Conservation (phyloP, 2,797 vertebrate species). For the Allobates femoralis region DNA sequence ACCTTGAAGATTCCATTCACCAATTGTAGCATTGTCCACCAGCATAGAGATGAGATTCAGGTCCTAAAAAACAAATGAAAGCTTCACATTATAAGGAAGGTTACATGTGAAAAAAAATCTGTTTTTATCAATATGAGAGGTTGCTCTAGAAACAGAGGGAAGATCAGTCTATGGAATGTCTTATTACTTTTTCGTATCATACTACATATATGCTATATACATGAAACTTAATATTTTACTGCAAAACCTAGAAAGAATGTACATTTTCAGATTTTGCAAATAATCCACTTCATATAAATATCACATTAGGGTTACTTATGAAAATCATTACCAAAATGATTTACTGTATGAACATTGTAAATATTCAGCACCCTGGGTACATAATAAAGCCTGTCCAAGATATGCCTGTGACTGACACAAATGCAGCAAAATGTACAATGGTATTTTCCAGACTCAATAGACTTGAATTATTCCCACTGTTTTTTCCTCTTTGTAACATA, state of each 20-base stretch:
- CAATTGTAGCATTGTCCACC: conserved; percentile 81
- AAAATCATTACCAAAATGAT: background rate
- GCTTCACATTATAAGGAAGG: background rate
- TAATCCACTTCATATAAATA: background rate
- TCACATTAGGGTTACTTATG: background rate
- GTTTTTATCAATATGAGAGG: background rate
- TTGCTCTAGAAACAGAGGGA: background rate
- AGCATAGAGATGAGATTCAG: conserved; percentile 81
- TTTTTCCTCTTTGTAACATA: background rate
- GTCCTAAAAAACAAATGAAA: conserved; percentile 71
- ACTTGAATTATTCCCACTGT: background rate
- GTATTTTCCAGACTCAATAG: background rate
- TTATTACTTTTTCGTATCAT: background rate
- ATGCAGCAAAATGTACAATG: no score
- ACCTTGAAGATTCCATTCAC: conserved; percentile 86
- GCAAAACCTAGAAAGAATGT: background rate
- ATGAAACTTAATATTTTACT: background rate
- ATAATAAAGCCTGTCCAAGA: background rate
- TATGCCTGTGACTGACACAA: background rate
- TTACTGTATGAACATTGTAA: background rate
- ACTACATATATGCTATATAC: no score
- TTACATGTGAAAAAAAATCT: background rate
- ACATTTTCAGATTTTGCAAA: background rate
- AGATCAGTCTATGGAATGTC: background rate
- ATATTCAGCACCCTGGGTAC: background rate